Percentiles rank a stretch among this genome's conserved stretches.
phyloP scores from a whole-genome alignment of 2,888 invertebrate genomes.

The Anaspis maculata region DNA sequence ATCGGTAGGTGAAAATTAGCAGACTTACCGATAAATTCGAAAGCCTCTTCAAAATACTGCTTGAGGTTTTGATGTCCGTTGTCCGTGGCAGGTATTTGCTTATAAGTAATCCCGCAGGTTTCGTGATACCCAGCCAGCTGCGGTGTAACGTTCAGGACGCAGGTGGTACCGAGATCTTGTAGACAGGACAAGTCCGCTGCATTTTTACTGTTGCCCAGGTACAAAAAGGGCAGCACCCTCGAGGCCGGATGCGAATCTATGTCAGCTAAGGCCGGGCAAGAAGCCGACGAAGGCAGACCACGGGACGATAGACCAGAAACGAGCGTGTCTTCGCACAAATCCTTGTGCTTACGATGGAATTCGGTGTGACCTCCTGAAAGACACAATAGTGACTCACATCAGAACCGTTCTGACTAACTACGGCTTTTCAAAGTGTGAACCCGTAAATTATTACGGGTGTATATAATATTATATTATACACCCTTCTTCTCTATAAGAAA shows the following conservation, averaged over 20 bases:
- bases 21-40: constrained; percentile 75
- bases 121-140: constrained; percentile 66
- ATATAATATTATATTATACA: no score
- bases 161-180: constrained; percentile 58
- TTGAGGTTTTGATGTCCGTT: constrained; percentile 78
- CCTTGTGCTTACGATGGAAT: constrained; percentile 60
- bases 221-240: constrained; percentile 69
- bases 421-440: no score
- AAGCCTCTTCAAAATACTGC: constrained; percentile 82
- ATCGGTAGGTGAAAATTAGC: no score
- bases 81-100: constrained; percentile 75
- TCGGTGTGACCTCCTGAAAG: constrained; percentile 61
- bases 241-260: constrained; percentile 71
- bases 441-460: no score
- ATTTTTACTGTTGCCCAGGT: constrained; percentile 75
- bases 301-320: constrained; percentile 41
- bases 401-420: constrained; percentile 10
- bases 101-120: constrained; percentile 57
- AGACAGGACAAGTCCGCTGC: constrained; percentile 64
- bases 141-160: constrained; percentile 75
- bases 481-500: no score
- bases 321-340: constrained; percentile 63
- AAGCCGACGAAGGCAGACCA: constrained; percentile 39
- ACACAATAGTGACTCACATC: constrained; percentile 24
- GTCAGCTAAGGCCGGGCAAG: constrained; percentile 48